These are phyloP conservation scores for Semotilus atromaculatus DNA, from an alignment of 2,797 vertebrate genomes.

Conservation along the genomic window DNA sequence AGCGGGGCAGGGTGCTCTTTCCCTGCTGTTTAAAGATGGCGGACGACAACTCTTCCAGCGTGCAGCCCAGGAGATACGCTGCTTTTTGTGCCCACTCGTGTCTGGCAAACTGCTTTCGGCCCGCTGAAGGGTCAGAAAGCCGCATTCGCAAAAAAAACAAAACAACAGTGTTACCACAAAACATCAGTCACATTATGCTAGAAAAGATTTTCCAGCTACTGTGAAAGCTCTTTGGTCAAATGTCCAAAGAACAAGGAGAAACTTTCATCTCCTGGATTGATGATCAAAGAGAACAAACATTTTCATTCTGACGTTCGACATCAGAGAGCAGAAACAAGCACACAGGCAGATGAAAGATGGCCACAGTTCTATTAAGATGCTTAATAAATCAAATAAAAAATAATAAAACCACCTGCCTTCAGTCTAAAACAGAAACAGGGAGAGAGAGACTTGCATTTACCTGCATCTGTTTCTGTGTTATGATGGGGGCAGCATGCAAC, in stretches of 20 bases:
- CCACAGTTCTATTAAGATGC: not conserved
- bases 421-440: slow-evolving; percentile 9
- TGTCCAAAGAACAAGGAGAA: not conserved
- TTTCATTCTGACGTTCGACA: slow-evolving; percentile 66
- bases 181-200: not conserved
- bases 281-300: slow-evolving; percentile 51
- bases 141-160: not conserved
- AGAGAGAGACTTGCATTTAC: slow-evolving; percentile 74
- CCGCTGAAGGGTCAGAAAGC: slow-evolving; percentile 72
- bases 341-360: slow-evolving; percentile 18
- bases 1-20: slow-evolving; percentile 85
- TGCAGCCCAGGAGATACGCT: slow-evolving; percentile 92
- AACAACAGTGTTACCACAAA: not conserved
- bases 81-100: slow-evolving; percentile 99
- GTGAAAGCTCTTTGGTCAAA: not conserved
- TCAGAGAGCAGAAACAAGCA: slow-evolving; percentile 16
- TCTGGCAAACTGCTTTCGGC: slow-evolving; percentile 93
- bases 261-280: slow-evolving; percentile 41
- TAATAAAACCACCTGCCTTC: not conserved
- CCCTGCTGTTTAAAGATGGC: slow-evolving; percentile 91
- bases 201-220: not conserved
- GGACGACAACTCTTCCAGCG: slow-evolving; percentile 92
- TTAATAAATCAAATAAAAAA: not conserved
- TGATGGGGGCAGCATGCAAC: slow-evolving; percentile 83
- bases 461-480: slow-evolving; percentile 85